Conservation (phyloP, 2,113 vertebrate genomes). For the Atlantisia rogersi region DNA sequence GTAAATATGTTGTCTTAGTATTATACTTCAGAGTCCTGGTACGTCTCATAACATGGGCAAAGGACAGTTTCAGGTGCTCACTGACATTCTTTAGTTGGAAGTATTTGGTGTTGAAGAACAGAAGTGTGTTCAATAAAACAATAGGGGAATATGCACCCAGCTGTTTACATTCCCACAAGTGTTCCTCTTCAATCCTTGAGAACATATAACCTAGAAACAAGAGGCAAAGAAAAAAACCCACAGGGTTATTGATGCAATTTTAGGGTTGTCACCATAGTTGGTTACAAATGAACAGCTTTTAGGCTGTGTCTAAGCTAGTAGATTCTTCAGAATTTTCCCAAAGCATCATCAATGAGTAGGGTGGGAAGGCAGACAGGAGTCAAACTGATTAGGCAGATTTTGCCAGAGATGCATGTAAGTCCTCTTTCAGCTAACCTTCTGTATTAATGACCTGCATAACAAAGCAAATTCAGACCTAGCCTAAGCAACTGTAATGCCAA, state of each 20-base stretch:
- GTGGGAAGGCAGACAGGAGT: neutral
- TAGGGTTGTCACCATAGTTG: neutral
- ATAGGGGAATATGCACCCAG: slow-evolving; percentile 96
- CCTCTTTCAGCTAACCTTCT: neutral
- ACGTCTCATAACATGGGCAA: slow-evolving; percentile 92
- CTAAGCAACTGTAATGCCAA: neutral
- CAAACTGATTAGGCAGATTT: neutral
- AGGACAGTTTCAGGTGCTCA: slow-evolving; percentile 94
- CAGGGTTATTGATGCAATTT: neutral
- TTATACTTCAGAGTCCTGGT: slow-evolving; percentile 85
- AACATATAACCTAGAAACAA: slow-evolving; percentile 86
- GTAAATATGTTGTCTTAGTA: slow-evolving; percentile 90
- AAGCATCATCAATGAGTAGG: neutral
- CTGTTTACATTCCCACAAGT: slow-evolving; percentile 97
- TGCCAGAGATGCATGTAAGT: neutral
- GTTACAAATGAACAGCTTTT: neutral
- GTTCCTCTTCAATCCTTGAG: slow-evolving; percentile 94
- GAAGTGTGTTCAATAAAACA: slow-evolving; percentile 95
- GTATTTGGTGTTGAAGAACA: slow-evolving; percentile 98
- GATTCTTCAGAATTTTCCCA: neutral
- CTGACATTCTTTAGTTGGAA: slow-evolving; percentile 90
- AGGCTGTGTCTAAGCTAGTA: neutral
- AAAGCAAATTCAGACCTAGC: neutral
- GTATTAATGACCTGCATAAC: neutral
- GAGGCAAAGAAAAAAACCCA: neutral